These are phyloP conservation scores for Rhodophaea formosa DNA, from an alignment of 2,888 invertebrate genomes.

Conservation along the genomic window DNA sequence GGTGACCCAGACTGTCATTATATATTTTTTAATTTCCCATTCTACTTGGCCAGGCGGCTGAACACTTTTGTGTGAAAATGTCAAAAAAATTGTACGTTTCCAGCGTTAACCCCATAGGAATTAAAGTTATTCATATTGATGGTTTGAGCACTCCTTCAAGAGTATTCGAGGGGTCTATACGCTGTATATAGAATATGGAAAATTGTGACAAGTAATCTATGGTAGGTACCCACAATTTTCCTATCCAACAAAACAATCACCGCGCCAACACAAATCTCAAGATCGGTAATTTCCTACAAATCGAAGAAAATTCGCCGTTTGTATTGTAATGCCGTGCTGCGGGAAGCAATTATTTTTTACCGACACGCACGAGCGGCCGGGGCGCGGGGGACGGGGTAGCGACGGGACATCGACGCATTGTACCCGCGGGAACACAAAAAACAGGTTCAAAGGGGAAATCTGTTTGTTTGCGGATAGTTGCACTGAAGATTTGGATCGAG, in stretches of 20 bases:
- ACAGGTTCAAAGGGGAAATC: conserved; percentile 58
- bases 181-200: no score
- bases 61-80: no score
- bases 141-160: no score
- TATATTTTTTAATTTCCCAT: no score
- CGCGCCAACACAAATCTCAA: conserved; percentile 13
- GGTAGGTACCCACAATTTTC: background rate
- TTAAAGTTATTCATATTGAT: no score
- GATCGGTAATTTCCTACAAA: conserved; percentile 27
- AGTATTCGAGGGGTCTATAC: no score
- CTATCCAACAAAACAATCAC: background rate
- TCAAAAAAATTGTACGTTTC: no score
- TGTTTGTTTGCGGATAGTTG: conserved; percentile 32
- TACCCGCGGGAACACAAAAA: conserved; percentile 72
- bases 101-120: no score
- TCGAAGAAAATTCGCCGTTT: conserved; percentile 44
- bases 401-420: conserved; percentile 67
- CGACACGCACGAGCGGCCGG: conserved; percentile 68
- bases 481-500: conserved; percentile 11
- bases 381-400: conserved; percentile 35
- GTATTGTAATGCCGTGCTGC: conserved; percentile 60
- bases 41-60: no score
- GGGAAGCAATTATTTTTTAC: conserved; percentile 79
- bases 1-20: no score
- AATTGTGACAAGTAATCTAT: no score